Evolutionary conservation across 2,113 vertebrate species (phyloP), one percentile per base, ranked within the genome.

Genomic region (Pelodiscus sinensis): DNA sequence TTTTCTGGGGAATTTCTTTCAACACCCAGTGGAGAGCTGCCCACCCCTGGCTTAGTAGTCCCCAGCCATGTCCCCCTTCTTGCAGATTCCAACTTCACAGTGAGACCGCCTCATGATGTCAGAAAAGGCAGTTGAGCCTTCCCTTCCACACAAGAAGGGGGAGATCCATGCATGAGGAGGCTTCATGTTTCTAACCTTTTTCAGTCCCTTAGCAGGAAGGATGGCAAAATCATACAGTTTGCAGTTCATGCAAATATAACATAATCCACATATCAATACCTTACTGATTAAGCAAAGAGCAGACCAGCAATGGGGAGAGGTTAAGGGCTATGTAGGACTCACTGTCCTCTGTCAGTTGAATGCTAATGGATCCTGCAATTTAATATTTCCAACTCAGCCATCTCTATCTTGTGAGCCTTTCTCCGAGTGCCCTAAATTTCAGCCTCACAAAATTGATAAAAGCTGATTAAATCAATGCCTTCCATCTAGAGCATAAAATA

Each of bases 221-320:
- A n/a, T n/a, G n/a, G n/a, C n/a, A n/a, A n/a, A n/a, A n/a, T n/a
- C n/a, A n/a, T n/a, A n/a, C n/a, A n/a, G n/a, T 96, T 96, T 94
- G 93, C 86, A 94, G 86, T 94, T 97, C 93, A 96, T 95, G 94
- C 96, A 96, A n/a, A 94, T 96, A 95, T 96, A 94, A 96, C 95
- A 87, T 97, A 96, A 97, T 18, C 62, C 62, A 97, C 96, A 82
- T 94, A 92, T 97, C 96, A 97, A 97, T 96, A 97, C 94, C 57
- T 82, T 93, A 95, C 82, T 97, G 96, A 96, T 94, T 95, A 96
- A 44, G 96, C 38, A 1, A 0, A 95, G 89, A 96, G 82, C 95
- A 90, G 89, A 95, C 77, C 84, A 93, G 94, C 95, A 97, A 90
- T 93, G 94, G 95, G 96, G 90, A 82, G 96, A 92, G 84, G 95